A percentile compares a stretch with the other conserved stretches of the same genome.
phyloP scores from a whole-genome alignment of 2,797 vertebrate species.

The Pygocentrus nattereri region DNA sequence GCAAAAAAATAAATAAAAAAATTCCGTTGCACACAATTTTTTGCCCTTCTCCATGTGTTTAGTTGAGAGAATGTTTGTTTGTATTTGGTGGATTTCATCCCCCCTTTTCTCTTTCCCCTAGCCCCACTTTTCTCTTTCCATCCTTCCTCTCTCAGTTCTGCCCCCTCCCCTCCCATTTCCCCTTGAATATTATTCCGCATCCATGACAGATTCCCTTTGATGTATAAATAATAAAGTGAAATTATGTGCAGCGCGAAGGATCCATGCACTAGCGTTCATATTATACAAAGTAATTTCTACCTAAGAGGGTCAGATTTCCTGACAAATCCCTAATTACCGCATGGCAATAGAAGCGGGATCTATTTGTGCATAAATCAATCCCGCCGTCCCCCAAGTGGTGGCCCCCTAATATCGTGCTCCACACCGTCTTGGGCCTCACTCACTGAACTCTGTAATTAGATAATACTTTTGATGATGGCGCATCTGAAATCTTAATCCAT shows the following conservation, averaged over 20 bases:
- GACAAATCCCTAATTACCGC: conserved; percentile 99
- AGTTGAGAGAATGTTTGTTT: conserved; percentile 77
- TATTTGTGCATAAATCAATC: conserved; percentile 95
- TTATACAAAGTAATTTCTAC: conserved; percentile 98
- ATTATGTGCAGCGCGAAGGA: conserved; percentile 90
- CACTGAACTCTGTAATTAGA: conserved; percentile 94
- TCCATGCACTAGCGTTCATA: conserved; percentile 87
- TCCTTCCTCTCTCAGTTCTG: conserved; percentile 30
- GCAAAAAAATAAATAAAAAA: conserved; percentile 82
- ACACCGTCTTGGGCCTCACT: conserved; percentile 83
- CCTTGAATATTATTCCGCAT: conserved; percentile 90
- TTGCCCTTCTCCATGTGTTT: conserved; percentile 85
- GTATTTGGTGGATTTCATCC: conserved; percentile 71
- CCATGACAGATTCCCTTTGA: conserved; percentile 91
- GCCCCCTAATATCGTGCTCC: conserved; percentile 86
- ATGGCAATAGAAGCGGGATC: conserved; percentile 91
- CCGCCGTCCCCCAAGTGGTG: conserved; percentile 81
- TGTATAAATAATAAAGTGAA: conserved; percentile 99
- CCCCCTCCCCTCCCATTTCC: conserved; percentile 14
- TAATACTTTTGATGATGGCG: conserved; percentile 92
- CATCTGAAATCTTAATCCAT: conserved; percentile 95
- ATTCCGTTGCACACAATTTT: conserved; percentile 70
- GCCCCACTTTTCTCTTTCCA: conserved; percentile 5
- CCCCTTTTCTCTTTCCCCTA: conserved; percentile 21
- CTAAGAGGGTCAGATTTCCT: conserved; percentile 98